These are phyloP conservation scores for Onychomys leucogaster DNA, from an alignment of 2,797 vertebrate genomes.

Conservation along the genomic window DNA sequence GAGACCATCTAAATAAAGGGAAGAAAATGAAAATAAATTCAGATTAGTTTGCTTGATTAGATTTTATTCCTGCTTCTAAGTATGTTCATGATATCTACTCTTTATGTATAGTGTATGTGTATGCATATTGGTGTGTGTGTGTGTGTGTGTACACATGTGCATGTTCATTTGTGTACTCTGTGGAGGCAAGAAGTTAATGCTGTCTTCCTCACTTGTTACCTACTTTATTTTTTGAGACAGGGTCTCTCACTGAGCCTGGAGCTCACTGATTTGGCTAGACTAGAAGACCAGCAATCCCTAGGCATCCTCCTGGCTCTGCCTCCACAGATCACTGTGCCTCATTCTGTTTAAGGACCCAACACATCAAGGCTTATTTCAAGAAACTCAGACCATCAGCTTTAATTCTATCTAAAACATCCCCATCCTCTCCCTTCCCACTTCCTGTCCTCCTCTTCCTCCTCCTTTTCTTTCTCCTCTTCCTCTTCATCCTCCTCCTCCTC, in stretches of 20 bases:
- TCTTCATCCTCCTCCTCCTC: too few relatives aligned
- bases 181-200: neutral
- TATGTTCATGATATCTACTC: neutral
- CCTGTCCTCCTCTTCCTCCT: neutral
- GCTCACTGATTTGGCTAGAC: neutral
- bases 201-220: neutral
- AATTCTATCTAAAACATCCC: neutral
- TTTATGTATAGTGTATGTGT: neutral
- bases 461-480: neutral
- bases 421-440: neutral
- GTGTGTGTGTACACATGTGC: too few relatives aligned
- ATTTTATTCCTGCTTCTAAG: neutral
- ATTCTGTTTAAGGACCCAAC: neutral
- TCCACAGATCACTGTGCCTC: neutral
- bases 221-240: neutral
- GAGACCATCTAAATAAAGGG: neutral
- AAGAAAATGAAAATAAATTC: neutral
- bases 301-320: neutral
- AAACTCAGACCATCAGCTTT: neutral
- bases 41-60: neutral
- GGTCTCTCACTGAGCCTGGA: neutral
- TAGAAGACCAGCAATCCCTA: neutral
- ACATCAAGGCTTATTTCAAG: neutral
- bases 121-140: neutral
- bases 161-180: neutral